Conservation (phyloP, 2,888 invertebrate genomes). For the Mesorhabditis sp. region DNA sequence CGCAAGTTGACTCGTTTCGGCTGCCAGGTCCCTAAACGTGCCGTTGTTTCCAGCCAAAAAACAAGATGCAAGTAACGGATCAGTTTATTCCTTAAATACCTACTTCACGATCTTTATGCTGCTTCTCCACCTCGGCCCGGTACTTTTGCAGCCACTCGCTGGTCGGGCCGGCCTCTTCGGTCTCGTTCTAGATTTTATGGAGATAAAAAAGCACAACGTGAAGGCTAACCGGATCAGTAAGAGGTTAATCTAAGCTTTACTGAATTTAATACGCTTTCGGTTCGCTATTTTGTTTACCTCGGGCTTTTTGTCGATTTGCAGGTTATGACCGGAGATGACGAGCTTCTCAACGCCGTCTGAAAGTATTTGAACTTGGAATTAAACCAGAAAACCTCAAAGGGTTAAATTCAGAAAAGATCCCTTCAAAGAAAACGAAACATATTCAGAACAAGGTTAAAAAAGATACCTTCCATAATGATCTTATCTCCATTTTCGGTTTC, state of each 20-base stretch:
- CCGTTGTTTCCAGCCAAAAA: not conserved
- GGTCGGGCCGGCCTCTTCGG: slow-evolving; percentile 13
- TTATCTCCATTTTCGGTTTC: slow-evolving; percentile 27
- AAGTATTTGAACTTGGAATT: slow-evolving; percentile 7
- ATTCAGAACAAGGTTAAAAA: not conserved
- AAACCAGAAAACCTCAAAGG: not conserved
- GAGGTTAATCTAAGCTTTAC: no score
- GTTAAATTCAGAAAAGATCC: no score
- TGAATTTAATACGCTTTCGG: not conserved
- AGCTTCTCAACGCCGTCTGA: slow-evolving; percentile 32
- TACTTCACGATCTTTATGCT: slow-evolving; percentile 21
- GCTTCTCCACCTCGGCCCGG: slow-evolving; percentile 31
- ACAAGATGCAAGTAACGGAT: no score
- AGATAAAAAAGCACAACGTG: not conserved
- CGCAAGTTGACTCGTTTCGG: slow-evolving; percentile 39
- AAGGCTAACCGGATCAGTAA: no score
- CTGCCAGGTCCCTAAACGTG: slow-evolving; percentile 6
- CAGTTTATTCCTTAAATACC: no score
- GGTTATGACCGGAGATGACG: slow-evolving; percentile 24
- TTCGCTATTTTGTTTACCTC: not conserved
- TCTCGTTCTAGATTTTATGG: slow-evolving; percentile 12
- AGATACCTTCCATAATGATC: slow-evolving; percentile 23
- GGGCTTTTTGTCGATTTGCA: slow-evolving; percentile 11
- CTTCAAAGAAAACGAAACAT: not conserved
- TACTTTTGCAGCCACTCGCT: slow-evolving; percentile 30